These are phyloP conservation scores for Andinoacara biseriatus DNA, from an alignment of 2,113 vertebrate genomes.

Conservation along the genomic window DNA sequence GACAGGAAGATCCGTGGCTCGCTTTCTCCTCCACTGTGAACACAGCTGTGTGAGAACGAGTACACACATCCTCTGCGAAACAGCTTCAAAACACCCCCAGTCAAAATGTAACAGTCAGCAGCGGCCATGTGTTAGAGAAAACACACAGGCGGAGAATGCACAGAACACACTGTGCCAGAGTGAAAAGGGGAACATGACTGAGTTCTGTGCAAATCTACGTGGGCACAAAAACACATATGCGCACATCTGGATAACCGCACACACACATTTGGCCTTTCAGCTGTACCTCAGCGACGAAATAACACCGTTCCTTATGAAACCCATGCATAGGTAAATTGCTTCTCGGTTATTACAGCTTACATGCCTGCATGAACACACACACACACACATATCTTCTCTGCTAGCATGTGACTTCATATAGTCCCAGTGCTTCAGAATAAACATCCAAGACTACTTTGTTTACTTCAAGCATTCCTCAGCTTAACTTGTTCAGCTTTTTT, in stretches of 20 bases:
- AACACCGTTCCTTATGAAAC: background rate
- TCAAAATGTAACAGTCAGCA: slow-evolving; percentile 27
- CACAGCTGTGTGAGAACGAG: slow-evolving; percentile 62
- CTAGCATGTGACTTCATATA: background rate
- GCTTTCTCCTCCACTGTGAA: slow-evolving; percentile 7
- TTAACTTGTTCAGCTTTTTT: background rate
- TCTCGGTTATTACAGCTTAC: background rate
- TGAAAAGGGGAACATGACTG: slow-evolving; percentile 11
- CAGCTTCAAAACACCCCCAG: slow-evolving; percentile 58
- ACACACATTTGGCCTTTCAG: slow-evolving; percentile 1
- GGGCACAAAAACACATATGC: background rate
- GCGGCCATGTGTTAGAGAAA: slow-evolving; percentile 19
- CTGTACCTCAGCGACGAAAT: background rate
- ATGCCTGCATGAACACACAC: background rate
- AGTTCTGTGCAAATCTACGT: background rate
- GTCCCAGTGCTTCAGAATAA: background rate
- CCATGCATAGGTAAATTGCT: slow-evolving; percentile 5
- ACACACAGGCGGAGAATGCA: slow-evolving; percentile 43
- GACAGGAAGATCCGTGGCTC: slow-evolving; percentile 66
- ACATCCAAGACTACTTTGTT: slow-evolving; percentile 3
- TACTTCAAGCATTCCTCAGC: slow-evolving; percentile 10
- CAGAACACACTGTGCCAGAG: slow-evolving; percentile 25
- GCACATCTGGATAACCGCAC: background rate
- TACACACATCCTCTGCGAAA: slow-evolving; percentile 24
- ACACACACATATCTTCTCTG: background rate